phyloP scores from a whole-genome alignment of 2,113 vertebrate genomes.

The Salvelinus fontinalis region DNA sequence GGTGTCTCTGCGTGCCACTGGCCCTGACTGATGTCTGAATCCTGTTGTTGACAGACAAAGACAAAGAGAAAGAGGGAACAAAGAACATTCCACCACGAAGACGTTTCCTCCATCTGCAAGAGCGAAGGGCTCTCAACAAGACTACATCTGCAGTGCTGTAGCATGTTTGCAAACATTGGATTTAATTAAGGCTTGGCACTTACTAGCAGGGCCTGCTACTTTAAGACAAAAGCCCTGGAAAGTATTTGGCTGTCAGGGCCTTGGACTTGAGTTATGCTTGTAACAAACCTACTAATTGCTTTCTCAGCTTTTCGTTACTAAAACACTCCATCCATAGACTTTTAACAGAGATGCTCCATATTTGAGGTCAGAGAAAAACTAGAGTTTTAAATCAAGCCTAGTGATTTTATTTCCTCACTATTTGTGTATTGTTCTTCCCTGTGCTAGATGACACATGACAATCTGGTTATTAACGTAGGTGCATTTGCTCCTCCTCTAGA shows the following conservation, averaged over 20 bases:
- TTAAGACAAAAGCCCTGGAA: slow-evolving; percentile 22
- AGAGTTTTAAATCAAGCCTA: neutral
- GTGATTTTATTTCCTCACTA: neutral
- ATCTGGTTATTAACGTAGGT: neutral
- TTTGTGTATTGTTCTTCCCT: neutral
- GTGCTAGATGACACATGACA: neutral
- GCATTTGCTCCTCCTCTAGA: neutral
- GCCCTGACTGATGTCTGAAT: slow-evolving; percentile 13
- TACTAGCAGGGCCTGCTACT: slow-evolving; percentile 20
- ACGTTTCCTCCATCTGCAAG: neutral
- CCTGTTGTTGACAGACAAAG: neutral
- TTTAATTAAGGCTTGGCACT: slow-evolving; percentile 19
- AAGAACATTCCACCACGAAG: neutral
- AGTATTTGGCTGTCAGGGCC: slow-evolving; percentile 2
- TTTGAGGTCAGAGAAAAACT: neutral
- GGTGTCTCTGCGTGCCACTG: slow-evolving; percentile 10
- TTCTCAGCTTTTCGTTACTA: neutral
- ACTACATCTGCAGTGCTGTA: neutral
- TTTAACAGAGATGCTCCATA: slow-evolving; percentile 3
- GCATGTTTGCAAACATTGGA: slow-evolving; percentile 12
- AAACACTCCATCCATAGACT: neutral
- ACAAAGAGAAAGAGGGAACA: slow-evolving; percentile 12
- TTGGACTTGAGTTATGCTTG: no score
- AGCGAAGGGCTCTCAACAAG: neutral
- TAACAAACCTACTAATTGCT: slow-evolving; percentile 13